Evolutionary conservation across 2,888 invertebrate genomes (phyloP).

Genomic region (Spatulosminthurus flaviceps): DNA sequence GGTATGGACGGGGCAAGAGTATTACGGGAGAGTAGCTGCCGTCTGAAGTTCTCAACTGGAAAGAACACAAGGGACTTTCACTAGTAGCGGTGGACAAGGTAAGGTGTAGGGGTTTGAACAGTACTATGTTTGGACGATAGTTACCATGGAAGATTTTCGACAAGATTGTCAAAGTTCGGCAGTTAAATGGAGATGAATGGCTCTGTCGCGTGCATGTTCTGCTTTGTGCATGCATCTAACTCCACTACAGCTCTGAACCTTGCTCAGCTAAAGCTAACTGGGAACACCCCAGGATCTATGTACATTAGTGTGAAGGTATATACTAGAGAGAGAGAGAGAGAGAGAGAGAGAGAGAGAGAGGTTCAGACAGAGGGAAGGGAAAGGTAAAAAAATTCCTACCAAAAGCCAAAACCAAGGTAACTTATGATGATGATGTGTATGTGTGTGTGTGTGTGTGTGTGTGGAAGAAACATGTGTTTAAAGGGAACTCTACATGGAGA

Average conservation of each 20-base stretch:
- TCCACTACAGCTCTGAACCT: conserved; percentile 33
- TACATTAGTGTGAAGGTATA: background rate
- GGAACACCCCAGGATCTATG: conserved; percentile 36
- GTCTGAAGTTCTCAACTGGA: conserved; percentile 19
- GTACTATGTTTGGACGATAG: conserved; percentile 60
- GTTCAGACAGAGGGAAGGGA: background rate
- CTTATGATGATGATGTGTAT: too few species aligned
- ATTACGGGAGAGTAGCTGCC: background rate
- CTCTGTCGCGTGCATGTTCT: conserved; percentile 62
- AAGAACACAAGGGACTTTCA: conserved; percentile 39
- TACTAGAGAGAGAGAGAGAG: conserved; percentile 2
- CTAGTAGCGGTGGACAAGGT: conserved; percentile 22
- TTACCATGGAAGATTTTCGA: conserved; percentile 64
- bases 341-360: too few species aligned
- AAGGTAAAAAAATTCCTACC: background rate
- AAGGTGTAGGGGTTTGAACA: conserved; percentile 19
- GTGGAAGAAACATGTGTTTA: conserved; percentile 1
- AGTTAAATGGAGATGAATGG: conserved; percentile 64
- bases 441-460: too few species aligned
- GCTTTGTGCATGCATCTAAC: conserved; percentile 38
- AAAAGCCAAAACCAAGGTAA: conserved; percentile 18
- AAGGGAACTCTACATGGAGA: too few species aligned
- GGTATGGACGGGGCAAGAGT: background rate
- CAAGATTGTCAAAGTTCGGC: conserved; percentile 63
- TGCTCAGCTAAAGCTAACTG: conserved; percentile 36